Conservation (phyloP, 2,888 invertebrate genomes). For the Drosophila paramelanica region DNA sequence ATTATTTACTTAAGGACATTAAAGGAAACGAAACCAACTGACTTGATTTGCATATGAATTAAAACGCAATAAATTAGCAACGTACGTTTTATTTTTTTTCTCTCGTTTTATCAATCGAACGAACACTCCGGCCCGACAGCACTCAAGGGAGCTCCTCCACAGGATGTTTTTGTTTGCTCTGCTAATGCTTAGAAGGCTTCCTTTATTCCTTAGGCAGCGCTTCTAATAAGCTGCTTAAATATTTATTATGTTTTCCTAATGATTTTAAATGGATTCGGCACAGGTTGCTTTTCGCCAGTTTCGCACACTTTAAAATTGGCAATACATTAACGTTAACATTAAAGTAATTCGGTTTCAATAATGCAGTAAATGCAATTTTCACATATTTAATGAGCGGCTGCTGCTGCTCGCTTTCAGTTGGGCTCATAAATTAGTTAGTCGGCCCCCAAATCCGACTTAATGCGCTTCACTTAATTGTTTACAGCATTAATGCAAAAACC, state of each 20-base stretch:
- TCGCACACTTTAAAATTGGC: neutral
- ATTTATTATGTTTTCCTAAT: slow-evolving; percentile 78
- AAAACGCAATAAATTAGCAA: slow-evolving; percentile 79
- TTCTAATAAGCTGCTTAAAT: slow-evolving; percentile 82
- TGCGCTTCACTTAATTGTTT: slow-evolving; percentile 81
- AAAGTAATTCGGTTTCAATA: slow-evolving; percentile 14
- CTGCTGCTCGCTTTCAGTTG: slow-evolving; percentile 5
- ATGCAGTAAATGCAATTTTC: slow-evolving; percentile 25
- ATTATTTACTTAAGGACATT: slow-evolving; percentile 74
- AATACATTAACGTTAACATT: neutral
- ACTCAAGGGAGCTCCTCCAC: slow-evolving; percentile 7
- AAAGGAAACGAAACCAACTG: slow-evolving; percentile 54
- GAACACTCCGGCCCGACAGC: slow-evolving; percentile 17
- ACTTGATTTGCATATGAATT: slow-evolving; percentile 78
- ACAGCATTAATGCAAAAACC: slow-evolving; percentile 80
- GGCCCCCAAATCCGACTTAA: slow-evolving; percentile 76
- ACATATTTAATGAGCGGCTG: slow-evolving; percentile 1
- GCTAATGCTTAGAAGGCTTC: slow-evolving; percentile 63
- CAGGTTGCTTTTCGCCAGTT: neutral
- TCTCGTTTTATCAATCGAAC: slow-evolving; percentile 51
- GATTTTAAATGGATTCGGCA: slow-evolving; percentile 49
- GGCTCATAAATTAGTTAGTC: slow-evolving; percentile 72
- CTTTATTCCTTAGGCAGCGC: slow-evolving; percentile 40
- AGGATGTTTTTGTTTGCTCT: slow-evolving; percentile 57
- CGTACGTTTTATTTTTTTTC: neutral